Evolutionary conservation across 2,888 invertebrate species (phyloP), one percentile per base, ranked within the genome.

Genomic region (Cryptus viduatorius): DNA sequence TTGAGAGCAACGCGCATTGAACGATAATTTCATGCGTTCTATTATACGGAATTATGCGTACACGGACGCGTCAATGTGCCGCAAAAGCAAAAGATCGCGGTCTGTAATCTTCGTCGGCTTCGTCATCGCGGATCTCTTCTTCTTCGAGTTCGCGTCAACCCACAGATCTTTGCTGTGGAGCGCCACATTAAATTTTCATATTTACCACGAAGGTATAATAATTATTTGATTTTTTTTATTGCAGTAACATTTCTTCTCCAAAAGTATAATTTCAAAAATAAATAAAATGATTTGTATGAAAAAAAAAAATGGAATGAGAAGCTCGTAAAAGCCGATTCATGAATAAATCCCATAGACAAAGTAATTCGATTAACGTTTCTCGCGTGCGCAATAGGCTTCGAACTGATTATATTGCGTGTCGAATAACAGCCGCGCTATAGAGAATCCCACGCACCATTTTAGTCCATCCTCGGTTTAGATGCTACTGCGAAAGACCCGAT

Each of bases 391-490:
- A 31, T 46, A 65, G 7, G 48, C 61, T 31, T n/a, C 37, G 64
- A 76, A 65, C 65, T 50, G 50, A 65, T 76, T 76, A 37, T 65
- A 65, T 65, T 65, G 42, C 48, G 37, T 65, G 50, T 16, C n/a
- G 65, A 65, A 12, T 16, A 65, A 46, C 50, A 7, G 59, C 59
- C 56, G n/a, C 68, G 19, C 29, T 61, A 31, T 14, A 61, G 71
- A 72, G 71, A 72, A 80, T 83, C 83, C 83, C 83, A 83, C 84
- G 84, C 72, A 72, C 84, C 84, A 77, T 84, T 84, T 84, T 77
- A 77, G 84, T 84, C 79, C 53, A 79, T 67, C 24, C 56, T 31
- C 50, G 42, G 37, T 12, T 12, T 37, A 24, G 31, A 29, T 16
- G 14, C 50, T n/a, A 46, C 69, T 37, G 48, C 59, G 59, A 37